Evolutionary conservation across 2,113 vertebrate genomes (phyloP), one percentile per base, ranked within the genome.

Genomic region (Psittacula cyanocephala): DNA sequence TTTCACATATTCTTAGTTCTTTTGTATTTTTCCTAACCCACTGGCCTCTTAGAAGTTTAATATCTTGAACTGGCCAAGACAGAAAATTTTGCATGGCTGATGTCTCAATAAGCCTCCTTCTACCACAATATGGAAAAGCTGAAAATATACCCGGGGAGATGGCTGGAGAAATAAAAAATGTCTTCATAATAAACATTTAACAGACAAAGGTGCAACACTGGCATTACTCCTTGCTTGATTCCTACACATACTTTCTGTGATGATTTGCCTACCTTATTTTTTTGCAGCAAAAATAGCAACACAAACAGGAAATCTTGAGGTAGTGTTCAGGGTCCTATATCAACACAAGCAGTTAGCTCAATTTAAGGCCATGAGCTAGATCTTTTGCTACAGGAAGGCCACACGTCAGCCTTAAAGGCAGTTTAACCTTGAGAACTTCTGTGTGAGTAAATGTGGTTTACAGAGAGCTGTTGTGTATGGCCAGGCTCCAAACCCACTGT

Each of bases 401-500:
- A 85, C 17, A 9, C 17, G 41, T 8, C 27, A 43, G 8, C 23
- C 24, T 27, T 64, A 55, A 64, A 78, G 27, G 4, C 14, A 60
- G 2, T n/a, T 84, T 39, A 84, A 63, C 12, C 9, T 53, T 25
- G 20, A 78, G 43, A 60, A 65, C 17, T n/a, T 33, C 24, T 52
- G 0, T 11, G 13, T 15, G 25, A 13, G 23, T 2, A 7, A 28
- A 10, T 5, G 17, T 12, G 22, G 7, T n/a, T 77, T n/a, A 33
- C 17, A 74, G 7, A 18, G 33, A 69, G 2, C 11, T 60, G 5
- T 19, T 67, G 7, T 29, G 46, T 70, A 29, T 5, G 27, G 17
- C 35, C n/a, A 67, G 9, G 3, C 6, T 80, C 47, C 47, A 57
- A 41, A 68, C 31, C 20, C 4, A 0, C 17, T 49, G 49, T 9